Evolutionary conservation across 2,113 vertebrate species (phyloP), one percentile per base, ranked within the genome.

Genomic region (Ancistrus triradiatus): DNA sequence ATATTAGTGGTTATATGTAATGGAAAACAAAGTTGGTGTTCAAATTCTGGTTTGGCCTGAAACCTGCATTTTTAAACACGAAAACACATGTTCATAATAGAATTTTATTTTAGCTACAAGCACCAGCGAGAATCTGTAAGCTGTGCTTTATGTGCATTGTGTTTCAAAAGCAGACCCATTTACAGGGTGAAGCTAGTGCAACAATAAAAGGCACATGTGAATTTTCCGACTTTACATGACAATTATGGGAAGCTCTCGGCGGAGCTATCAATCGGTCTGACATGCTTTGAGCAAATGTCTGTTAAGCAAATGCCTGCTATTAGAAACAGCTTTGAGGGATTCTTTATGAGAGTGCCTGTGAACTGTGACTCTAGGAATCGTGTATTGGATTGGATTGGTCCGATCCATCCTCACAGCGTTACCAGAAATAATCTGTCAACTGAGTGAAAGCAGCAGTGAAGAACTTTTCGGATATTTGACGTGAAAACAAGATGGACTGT

Each of bases 11-110:
- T 80, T 73, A 43, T 58, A 62, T 78, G 72, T 75, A 76, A 75
- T 77, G 61, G 61, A 71, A 78, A 73, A 55, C 33, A 75, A 69
- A 51, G 53, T 44, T 27, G 66, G 63, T 76, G 64, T 77, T 79
- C 69, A 67, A 69, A 81, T 81, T 83, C 70, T 69, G 78, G 81
- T 76, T 82, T 82, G 82, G 75, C 78, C 37, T 55, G 18, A 78
- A 66, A 66, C 22, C 52, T 47, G 66, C 7, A 62, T 59, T 72
- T 78, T 44, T 61, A 80, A 51, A 17, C 49, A 63, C 35, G 55
- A 64, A 75, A n/a, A n/a, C n/a, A 37, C 67, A 59, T 58, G 47
- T 53, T 19, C 50, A 51, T 62, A 68, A 63, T 48, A 14, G 25
- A 37, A 25, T 66, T 55, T 66, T 19, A 40, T 55, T 46, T 46